Conservation (phyloP, 2,888 invertebrate species). For the Spodoptera exigua region DNA sequence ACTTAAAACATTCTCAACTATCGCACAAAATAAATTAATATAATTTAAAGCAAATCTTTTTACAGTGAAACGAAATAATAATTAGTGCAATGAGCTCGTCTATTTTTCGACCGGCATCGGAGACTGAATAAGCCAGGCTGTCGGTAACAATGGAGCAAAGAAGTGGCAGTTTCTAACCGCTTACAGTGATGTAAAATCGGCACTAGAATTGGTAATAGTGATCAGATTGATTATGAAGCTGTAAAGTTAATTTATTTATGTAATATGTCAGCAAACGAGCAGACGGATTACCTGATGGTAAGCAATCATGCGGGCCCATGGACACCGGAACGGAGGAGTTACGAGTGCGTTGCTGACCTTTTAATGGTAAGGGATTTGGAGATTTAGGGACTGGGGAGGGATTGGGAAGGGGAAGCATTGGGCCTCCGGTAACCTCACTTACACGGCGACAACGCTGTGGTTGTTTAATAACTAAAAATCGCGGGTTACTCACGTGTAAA, state of each 20-base stretch:
- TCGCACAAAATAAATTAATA: too few relatives aligned
- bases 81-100: slow-evolving; percentile 18
- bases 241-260: neutral
- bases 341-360: too few relatives aligned
- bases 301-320: too few relatives aligned
- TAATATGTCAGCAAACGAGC: neutral
- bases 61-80: slow-evolving; percentile 13
- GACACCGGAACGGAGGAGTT: too few relatives aligned
- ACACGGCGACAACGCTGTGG: too few relatives aligned
- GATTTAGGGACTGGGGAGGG: too few relatives aligned
- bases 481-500: too few relatives aligned
- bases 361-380: too few relatives aligned
- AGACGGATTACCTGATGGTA: too few relatives aligned
- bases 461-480: too few relatives aligned
- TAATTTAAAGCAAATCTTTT: neutral
- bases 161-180: slow-evolving; percentile 32
- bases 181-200: slow-evolving; percentile 13
- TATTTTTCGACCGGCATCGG: slow-evolving; percentile 34
- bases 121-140: slow-evolving; percentile 29
- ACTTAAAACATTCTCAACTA: neutral
- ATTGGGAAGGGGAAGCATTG: too few relatives aligned
- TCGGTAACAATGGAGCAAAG: slow-evolving; percentile 38
- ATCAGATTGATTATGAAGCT: neutral
- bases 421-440: too few relatives aligned
- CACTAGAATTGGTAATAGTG: slow-evolving; percentile 22